Percentiles rank a stretch among this genome's conserved stretches.
Evolutionary conservation across 2,797 vertebrate species (phyloP).

Genomic region (Microhierax caerulescens): DNA sequence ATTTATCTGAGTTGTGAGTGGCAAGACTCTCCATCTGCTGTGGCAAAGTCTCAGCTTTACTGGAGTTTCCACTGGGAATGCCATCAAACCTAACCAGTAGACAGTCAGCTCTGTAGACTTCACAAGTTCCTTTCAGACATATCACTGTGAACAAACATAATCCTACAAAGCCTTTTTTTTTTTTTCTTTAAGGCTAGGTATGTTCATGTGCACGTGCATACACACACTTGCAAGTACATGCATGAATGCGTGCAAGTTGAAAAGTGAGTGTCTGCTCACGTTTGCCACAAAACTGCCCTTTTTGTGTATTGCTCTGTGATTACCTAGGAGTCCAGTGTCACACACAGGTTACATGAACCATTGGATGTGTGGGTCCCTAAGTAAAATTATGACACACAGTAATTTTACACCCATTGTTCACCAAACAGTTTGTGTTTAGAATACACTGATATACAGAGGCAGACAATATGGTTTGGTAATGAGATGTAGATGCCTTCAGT

Average conservation of each 20-base stretch:
- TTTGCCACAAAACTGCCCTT: background rate
- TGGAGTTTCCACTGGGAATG: background rate
- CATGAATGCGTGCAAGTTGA: background rate
- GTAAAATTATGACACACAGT: background rate
- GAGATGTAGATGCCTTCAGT: background rate
- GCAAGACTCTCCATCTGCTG: background rate
- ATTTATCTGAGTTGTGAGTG: background rate
- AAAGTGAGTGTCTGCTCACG: background rate
- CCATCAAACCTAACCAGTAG: background rate
- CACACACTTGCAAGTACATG: background rate
- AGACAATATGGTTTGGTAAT: background rate
- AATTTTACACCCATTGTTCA: background rate
- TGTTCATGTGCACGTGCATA: background rate
- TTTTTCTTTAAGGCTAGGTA: background rate
- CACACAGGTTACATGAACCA: background rate
- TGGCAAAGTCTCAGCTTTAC: background rate
- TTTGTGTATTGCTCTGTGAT: background rate
- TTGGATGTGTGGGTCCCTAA: background rate
- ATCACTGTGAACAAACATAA: background rate
- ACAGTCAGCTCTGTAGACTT: background rate
- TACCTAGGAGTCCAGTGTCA: background rate
- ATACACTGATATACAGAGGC: background rate
- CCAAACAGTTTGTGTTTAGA: background rate
- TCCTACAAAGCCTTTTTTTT: background rate
- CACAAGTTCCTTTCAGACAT: background rate